Evolutionary conservation across 2,113 vertebrate species (phyloP), one percentile per base, ranked within the genome.

Genomic region (Mus musculus): DNA sequence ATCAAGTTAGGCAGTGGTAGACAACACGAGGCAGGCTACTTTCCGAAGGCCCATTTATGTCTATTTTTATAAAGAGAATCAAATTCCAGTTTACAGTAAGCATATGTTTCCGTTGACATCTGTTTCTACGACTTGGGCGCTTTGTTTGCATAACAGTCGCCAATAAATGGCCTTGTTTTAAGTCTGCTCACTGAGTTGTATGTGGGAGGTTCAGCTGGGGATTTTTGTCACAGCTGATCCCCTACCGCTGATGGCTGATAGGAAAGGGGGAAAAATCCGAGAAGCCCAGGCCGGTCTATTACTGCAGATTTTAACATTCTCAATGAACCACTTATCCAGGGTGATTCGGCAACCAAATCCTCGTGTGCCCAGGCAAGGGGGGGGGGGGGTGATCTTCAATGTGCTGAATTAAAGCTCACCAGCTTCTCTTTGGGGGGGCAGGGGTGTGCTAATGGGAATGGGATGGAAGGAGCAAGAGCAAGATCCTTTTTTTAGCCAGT

Each of bases 81-180:
- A 98, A 98, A 98, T 99, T 98, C 98, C 98, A 98, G 98, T 98
- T 99, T 99, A 99, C 99, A 99, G 99, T 98, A 98, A 99, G 99
- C 99, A 99, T 99, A 99, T 99, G 99, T 98, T 98, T 98, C 98
- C 98, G 98, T 98, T 99, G 98, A 98, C 98, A 98, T 99, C 98
- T 99, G 98, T 98, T 99, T 98, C 98, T 97, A 97, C 98, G 98
- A 98, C 98, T 98, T 98, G 98, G 98, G 98, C 94, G 98, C 98
- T 99, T 99, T 99, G 98, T 99, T 99, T 99, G 98, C 98, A 98
- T 99, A 99, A 99, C 98, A 99, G 98, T 98, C 98, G 98, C 98
- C 98, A 98, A 98, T 98, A 99, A 99, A 98, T 98, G 98, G 98
- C 98, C 98, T 98, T 98, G 98, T 99, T 99, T 99, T 98, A 99